phyloP scores from a whole-genome alignment of 1,140 invertebrate species.

The Chionoecetes opilio region DNA sequence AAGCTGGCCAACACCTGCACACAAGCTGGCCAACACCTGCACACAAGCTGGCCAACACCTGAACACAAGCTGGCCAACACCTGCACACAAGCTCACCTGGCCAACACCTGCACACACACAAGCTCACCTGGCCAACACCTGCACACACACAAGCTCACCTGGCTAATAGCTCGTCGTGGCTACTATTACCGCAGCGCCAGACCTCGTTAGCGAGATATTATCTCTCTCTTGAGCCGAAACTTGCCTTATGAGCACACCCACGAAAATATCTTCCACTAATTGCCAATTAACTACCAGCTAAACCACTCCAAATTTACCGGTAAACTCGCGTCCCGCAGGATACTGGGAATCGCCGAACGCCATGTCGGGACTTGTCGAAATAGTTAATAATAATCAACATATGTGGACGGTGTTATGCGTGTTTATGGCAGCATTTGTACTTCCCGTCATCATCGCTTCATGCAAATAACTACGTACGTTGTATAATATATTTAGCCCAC shows the following conservation, averaged over 20 bases:
- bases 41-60: too few species aligned
- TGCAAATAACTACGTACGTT: too few species aligned
- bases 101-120: too few species aligned
- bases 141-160: background rate
- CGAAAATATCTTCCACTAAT: conserved; percentile 21
- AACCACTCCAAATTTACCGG: conserved; percentile 2
- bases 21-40: too few species aligned
- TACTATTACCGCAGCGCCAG: background rate
- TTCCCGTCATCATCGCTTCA: too few species aligned
- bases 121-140: background rate
- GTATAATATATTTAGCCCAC: too few species aligned
- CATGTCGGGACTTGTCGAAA: background rate
- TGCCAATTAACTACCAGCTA: conserved; percentile 4
- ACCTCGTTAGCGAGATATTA: conserved; percentile 16
- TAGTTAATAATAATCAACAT: background rate
- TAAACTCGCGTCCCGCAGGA: background rate
- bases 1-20: too few species aligned
- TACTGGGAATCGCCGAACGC: background rate
- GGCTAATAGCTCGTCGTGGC: background rate
- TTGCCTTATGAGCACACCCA: background rate
- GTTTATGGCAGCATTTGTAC: background rate
- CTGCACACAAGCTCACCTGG: too few species aligned
- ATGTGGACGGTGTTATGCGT: background rate
- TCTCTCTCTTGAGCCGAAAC: conserved; percentile 12
- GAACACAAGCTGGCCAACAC: too few species aligned